Percentiles rank a stretch among this genome's conserved stretches.
Conservation (phyloP, 1,140 invertebrate genomes). For the Coelopa frigida region DNA sequence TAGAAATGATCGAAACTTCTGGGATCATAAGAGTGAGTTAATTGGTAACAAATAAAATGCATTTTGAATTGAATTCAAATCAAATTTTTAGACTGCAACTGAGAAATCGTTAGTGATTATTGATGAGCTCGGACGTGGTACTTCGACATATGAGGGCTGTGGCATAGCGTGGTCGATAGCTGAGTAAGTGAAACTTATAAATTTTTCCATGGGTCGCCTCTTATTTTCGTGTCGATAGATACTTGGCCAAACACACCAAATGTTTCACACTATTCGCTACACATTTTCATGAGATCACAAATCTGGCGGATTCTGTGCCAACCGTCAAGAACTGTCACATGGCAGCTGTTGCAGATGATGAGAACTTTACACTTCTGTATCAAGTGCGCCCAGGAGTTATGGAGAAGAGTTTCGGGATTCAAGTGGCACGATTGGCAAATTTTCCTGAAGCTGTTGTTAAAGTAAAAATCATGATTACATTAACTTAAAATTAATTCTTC, state of each 20-base stretch:
- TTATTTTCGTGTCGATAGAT: constrained; percentile 47
- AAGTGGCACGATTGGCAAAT: constrained; percentile 85
- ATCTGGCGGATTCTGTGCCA: constrained; percentile 63
- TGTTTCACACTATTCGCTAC: constrained; percentile 93
- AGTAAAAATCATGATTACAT: no score
- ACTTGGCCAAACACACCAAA: constrained; percentile 76
- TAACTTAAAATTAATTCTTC: not conserved
- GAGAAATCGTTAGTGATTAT: constrained; percentile 89
- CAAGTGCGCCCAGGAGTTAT: constrained; percentile 76
- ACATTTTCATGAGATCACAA: constrained; percentile 94
- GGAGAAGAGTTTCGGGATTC: constrained; percentile 92
- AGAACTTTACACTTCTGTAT: constrained; percentile 79
- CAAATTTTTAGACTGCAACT: constrained; percentile 68
- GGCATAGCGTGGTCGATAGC: constrained; percentile 97
- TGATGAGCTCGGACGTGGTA: constrained; percentile 95
- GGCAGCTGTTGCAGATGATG: constrained; percentile 64
- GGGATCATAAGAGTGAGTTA: constrained; percentile 73
- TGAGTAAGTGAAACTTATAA: constrained; percentile 63
- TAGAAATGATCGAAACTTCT: constrained; percentile 95
- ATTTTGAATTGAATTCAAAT: constrained; percentile 2
- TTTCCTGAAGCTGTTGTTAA: constrained; percentile 54
- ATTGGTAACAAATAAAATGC: not conserved
- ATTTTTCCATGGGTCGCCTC: not conserved
- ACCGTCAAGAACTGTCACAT: constrained; percentile 81
- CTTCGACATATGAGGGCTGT: constrained; percentile 97